Evolutionary conservation across 2,888 invertebrate species (phyloP).

Genomic region (Stegophylla sp.): DNA sequence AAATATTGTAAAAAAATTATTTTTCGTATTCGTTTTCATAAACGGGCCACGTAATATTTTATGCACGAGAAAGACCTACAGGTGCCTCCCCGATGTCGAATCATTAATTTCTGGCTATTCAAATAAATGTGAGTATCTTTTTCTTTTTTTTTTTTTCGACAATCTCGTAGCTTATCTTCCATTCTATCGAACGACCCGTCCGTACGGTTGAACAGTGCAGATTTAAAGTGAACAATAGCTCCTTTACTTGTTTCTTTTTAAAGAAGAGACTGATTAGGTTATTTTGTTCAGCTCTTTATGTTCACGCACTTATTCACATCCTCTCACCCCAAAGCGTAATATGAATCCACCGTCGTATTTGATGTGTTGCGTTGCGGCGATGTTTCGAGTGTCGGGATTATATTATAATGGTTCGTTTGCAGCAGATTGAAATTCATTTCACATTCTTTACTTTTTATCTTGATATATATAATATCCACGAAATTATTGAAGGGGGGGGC

Average conservation of each 20-base stretch:
- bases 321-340: constrained; percentile 29
- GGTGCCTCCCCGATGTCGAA: not conserved
- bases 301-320: constrained; percentile 25
- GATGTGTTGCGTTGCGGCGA: not conserved
- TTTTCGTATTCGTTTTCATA: no score
- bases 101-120: constrained; percentile 38
- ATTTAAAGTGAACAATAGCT: constrained; percentile 52
- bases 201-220: constrained; percentile 14
- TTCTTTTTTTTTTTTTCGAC: not conserved
- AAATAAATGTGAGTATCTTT: constrained; percentile 27
- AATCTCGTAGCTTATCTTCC: constrained; percentile 30
- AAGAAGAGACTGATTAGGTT: constrained; percentile 59
- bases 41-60: not conserved
- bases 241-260: constrained; percentile 47
- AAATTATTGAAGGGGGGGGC: not conserved
- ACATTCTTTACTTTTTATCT: constrained; percentile 5
- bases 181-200: constrained; percentile 18
- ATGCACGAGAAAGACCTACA: not conserved
- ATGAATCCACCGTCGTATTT: constrained; percentile 44
- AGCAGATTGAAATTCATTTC: constrained; percentile 28
- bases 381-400: constrained; percentile 54
- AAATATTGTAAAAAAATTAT: not conserved
- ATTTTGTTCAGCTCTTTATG: constrained; percentile 49
- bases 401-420: constrained; percentile 12
- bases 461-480: not conserved